Base-by-base conservation (phyloP, 2,888 invertebrate species). In the Chrysolina oricalcia region DNA sequence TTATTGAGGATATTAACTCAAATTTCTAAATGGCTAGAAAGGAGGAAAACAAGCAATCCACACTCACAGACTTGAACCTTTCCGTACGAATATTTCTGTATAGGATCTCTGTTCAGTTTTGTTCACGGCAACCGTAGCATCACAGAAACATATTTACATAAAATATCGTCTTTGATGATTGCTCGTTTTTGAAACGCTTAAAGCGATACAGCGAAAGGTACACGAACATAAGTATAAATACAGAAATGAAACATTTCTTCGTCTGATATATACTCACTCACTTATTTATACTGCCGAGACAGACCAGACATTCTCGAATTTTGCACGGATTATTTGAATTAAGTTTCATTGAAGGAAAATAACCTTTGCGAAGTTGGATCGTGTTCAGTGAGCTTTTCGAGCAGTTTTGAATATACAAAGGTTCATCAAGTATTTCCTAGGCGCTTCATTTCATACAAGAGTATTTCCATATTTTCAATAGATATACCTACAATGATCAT, bases 131-230 rank as follows among this genome's bases (percentile, higher is more conserved):
- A 53, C 53, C 5, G 53, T 53, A 19, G 21, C 53, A 53, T 53
- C 53, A 53, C 53, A 53, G 21, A 15, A 53, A 53, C 21, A 19
- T 53, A 53, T 53, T 53, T 53, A 53, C 53, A 53, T 53, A 53
- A 53, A 53, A 53, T 53, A 53, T 19, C 53, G 21, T 53, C 53
- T 53, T 13, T 53, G 53, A 53, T 53, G 53, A 21, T 13, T 53
- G 53, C 53, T 53, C 23, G 17, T 53, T 21, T 53, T 21, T 21
- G 21, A 53, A 53, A 21, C 53, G 53, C 53, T 23, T 21, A 1
- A 21, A 53, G 21, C 21, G 53, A 53, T 35, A 35, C 11, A 53
- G 19, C 19, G 11, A 13, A 53, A 21, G 21, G 53, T 53, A 53
- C 21, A 53, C 53, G 53, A 53, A 53, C 21, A 53, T 53, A 21